Conservation (phyloP, 2,888 invertebrate species). For the Noctua pronuba region DNA sequence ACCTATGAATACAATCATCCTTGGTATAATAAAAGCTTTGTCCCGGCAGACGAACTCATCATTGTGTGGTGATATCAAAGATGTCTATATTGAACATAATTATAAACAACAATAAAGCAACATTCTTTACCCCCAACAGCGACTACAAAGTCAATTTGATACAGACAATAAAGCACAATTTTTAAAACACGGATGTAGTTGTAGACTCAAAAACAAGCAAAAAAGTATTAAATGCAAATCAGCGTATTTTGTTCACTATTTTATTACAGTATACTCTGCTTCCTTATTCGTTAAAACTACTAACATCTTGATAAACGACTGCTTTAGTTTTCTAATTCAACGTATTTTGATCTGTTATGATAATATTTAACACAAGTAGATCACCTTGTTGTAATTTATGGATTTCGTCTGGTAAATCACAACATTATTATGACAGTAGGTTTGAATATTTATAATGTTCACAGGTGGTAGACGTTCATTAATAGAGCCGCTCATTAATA, state of each 20-base stretch:
- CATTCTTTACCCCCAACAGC: slow-evolving; percentile 5
- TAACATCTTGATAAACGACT: slow-evolving; percentile 21
- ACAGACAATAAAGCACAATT: slow-evolving; percentile 28
- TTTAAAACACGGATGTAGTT: slow-evolving; percentile 36
- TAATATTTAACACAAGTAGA: slow-evolving; percentile 25
- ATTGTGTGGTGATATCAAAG: not conserved
- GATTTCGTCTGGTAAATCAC: slow-evolving; percentile 7
- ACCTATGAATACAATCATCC: no score
- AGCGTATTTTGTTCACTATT: slow-evolving; percentile 30
- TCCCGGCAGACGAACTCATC: not conserved
- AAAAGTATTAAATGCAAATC: slow-evolving; percentile 37
- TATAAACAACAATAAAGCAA: slow-evolving; percentile 4
- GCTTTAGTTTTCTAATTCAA: slow-evolving; percentile 5
- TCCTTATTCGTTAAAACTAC: slow-evolving; percentile 40
- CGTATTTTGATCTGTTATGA: slow-evolving; percentile 20
- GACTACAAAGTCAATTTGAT: slow-evolving; percentile 17
- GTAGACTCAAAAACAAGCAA: slow-evolving; percentile 21
- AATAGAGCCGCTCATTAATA: not conserved
- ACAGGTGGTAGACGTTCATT: slow-evolving; percentile 2
- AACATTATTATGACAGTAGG: not conserved
- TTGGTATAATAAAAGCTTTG: no score
- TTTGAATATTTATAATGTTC: slow-evolving; percentile 29
- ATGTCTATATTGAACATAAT: not conserved
- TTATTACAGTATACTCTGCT: slow-evolving; percentile 22
- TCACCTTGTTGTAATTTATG: slow-evolving; percentile 26